phyloP scores from a whole-genome alignment of 2,113 vertebrate species.

The Gila orcuttii region DNA sequence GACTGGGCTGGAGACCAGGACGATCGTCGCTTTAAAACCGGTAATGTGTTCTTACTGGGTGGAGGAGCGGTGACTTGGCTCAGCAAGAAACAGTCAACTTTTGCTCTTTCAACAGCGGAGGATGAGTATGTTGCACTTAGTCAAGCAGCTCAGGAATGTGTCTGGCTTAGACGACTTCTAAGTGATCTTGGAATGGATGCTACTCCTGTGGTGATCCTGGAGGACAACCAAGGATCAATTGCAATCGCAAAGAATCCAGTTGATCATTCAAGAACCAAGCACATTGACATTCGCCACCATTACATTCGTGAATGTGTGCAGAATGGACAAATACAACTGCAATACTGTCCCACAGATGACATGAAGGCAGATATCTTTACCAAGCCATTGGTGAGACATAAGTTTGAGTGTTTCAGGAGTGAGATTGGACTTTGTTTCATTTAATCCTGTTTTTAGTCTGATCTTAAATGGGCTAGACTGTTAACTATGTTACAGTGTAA shows the following conservation, averaged over 20 bases:
- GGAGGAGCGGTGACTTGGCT: background rate
- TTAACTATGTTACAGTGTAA: too few species aligned
- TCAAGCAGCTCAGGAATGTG: background rate
- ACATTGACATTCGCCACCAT: background rate
- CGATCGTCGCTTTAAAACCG: background rate
- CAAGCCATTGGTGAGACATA: too few species aligned
- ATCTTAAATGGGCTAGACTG: too few species aligned
- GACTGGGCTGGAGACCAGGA: constrained; percentile 9
- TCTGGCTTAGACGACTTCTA: background rate
- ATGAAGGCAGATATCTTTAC: too few species aligned
- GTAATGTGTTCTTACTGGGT: background rate
- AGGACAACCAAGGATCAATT: constrained; percentile 25
- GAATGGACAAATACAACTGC: constrained; percentile 27
- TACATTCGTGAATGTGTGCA: background rate
- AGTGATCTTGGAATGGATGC: background rate
- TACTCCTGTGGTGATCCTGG: background rate
- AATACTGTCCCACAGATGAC: too few species aligned
- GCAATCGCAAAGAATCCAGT: constrained; percentile 31
- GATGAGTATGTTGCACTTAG: constrained; percentile 17
- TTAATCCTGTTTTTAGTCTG: too few species aligned
- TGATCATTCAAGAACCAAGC: background rate
- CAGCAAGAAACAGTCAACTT: constrained; percentile 25
- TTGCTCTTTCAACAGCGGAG: constrained; percentile 19
- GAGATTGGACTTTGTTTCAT: too few species aligned
- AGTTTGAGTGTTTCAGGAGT: too few species aligned